Evolutionary conservation across 53 echinoderm and acorn worm species (phyloP), one percentile per base, ranked within the genome.

Genomic region (Luidia sarsii): DNA sequence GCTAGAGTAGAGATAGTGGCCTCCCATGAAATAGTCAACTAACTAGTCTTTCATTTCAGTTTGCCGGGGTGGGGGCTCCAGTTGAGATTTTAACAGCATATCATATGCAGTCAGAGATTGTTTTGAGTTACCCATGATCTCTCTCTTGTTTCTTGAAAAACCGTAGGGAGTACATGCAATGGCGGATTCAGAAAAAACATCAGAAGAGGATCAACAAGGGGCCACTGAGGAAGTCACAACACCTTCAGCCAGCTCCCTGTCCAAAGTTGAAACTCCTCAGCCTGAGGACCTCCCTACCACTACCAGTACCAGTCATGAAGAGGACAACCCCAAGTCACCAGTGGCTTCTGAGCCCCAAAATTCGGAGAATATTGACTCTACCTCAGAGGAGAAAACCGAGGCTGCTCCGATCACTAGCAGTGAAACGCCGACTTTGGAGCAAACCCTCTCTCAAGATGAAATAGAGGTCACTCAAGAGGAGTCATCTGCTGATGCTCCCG

Each of bases 181-280:
- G 52, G 67, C 31, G 20, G 54, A 32, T 18, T 20, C 31, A 23
- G 62, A 50, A 37, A 65, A 33, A 15, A 79, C 31, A 29, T 63
- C 64, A 79, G 64, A 38, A 61, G 50, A 30, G 14, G 50, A 50
- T 53, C 18, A 67, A 25, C 3, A 65, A 54, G 50, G 0, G 14
- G n/a, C n/a, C n/a, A 36, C 67, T 82, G 46, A 35, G 2, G 30
- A 28, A 54, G 81, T 65, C 38, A 55, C 82, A 60, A 46, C 77
- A 25, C 13, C 13, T 43, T 32, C 61, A 77, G 35, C 39, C n/a
- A 46, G n/a, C 29, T 10, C 45, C 4, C 39, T 33, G 31, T 6
- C 22, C 10, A 64, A 64, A 3, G 51, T 23, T 50, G 65, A 80
- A 23, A 80, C 19, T 60, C 19, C 61, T 19, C 61, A 29, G 41